A percentile compares a stretch with the other conserved stretches of the same genome.
Conservation (phyloP, 2,113 vertebrate species). For the Tychaedon coryphoeus region DNA sequence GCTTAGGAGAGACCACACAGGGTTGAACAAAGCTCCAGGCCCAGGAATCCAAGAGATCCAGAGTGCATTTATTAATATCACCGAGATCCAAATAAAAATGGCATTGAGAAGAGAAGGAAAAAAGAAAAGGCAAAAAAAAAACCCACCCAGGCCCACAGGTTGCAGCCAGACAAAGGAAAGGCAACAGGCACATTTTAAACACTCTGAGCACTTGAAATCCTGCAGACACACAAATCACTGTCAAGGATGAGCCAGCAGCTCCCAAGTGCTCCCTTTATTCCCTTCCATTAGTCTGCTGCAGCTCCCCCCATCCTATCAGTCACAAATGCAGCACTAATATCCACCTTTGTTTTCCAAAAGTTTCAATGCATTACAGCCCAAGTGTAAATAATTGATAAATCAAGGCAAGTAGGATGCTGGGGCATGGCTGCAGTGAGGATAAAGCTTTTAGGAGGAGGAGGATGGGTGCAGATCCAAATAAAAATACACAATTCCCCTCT, state of each 20-base stretch:
- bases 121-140: not conserved
- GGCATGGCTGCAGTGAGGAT: not conserved
- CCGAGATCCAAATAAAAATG: accelerated
- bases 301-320: slow-evolving; percentile 43
- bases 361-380: slow-evolving; percentile 41
- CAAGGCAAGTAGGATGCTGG: not conserved
- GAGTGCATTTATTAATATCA: accelerated
- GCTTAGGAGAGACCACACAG: not conserved
- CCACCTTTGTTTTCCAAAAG: slow-evolving; percentile 48
- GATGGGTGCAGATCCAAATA: not conserved
- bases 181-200: not conserved
- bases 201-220: slow-evolving; percentile 38
- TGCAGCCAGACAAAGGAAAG: not conserved
- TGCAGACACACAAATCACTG: slow-evolving; percentile 66
- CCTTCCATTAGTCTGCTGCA: slow-evolving; percentile 64
- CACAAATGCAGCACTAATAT: slow-evolving; percentile 52
- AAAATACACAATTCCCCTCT: not conserved
- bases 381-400: slow-evolving; percentile 68
- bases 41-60: not conserved
- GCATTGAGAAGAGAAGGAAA: not conserved
- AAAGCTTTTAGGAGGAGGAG: slow-evolving; percentile 21
- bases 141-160: not conserved
- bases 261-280: slow-evolving; percentile 47
- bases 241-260: slow-evolving; percentile 61
- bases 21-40: not conserved